Evolutionary conservation across 2,113 vertebrate species (phyloP), one percentile per base, ranked within the genome.

Genomic region (Pontoporia blainvillei): DNA sequence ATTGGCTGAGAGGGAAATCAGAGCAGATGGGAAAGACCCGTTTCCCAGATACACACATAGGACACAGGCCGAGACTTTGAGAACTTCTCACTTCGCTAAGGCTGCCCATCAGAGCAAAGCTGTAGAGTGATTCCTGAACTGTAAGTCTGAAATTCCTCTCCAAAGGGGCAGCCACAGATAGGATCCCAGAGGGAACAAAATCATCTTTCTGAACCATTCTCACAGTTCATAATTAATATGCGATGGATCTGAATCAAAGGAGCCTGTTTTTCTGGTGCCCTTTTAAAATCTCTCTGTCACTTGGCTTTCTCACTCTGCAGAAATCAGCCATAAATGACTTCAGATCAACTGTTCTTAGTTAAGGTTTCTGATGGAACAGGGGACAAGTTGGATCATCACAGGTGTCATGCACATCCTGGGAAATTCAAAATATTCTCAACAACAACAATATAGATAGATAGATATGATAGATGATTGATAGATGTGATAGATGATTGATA

Each of bases 151-250:
- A 57, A 0, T 12, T 21, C 44, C 31, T 44, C 69, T 34, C 11
- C 8, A 13, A 7, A 29, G 69, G 18, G 44, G 3, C 17, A 36
- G 3, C 44, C 59, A 0, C 13, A 29, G 49, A 49, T 41, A 54
- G 39, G 34, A 7, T 10, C 21, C 46, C 69, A 5, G 10, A 29
- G 31, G 8, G 61, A 4, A 27, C n/a, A n/a, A 4, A 11, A 36
- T 20, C 23, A n/a, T 13, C 20, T 20, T 54, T 36, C 31, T 9
- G 49, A 20, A 72, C 59, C 0, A 2, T 49, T 41, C 81, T 21
- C 54, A n/a, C 11, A 4, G 46, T 23, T 52, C 13, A 0, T 11
- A 9, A 34, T 12, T 14, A 20, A 57, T 12, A 25, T 0, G 0
- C 3, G 0, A 39, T 5, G 20, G 25, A 5, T 3, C 18, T 1